phyloP scores from a whole-genome alignment of 2,113 vertebrate genomes.

The Plecotus auritus region DNA sequence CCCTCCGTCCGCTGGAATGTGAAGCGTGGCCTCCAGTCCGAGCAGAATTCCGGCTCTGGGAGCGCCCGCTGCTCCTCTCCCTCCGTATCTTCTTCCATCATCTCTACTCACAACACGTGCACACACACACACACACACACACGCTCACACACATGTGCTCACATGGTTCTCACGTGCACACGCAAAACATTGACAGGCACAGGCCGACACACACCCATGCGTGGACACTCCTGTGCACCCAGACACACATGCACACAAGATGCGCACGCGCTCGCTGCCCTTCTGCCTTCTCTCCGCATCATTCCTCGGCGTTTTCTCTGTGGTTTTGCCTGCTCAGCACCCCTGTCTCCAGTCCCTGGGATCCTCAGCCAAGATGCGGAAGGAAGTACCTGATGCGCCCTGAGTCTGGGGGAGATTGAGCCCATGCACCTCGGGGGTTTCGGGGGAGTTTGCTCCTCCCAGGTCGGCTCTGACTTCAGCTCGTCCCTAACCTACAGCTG shows the following conservation, averaged over 20 bases:
- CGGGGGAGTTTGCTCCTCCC: neutral
- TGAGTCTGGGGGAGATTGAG: neutral
- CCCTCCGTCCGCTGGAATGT: neutral
- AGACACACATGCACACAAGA: neutral
- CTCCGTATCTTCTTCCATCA: accelerated
- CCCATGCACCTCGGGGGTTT: neutral
- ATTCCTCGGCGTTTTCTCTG: neutral
- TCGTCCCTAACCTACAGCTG: no score
- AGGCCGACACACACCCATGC: neutral
- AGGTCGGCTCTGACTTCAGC: neutral
- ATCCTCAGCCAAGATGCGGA: neutral
- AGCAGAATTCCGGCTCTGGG: neutral
- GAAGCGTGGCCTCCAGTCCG: neutral
- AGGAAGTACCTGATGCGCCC: accelerated
- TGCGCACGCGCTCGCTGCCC: neutral
- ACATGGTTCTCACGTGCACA: neutral
- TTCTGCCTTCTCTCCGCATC: neutral
- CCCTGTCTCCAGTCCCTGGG: neutral
- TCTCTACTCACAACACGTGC: neutral
- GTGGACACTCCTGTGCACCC: no score
- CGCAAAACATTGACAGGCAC: neutral
- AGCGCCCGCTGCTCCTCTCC: neutral
- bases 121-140: no score
- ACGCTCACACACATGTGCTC: accelerated
- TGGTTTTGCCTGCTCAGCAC: neutral